Percentiles rank a stretch among this genome's conserved stretches.
phyloP scores from a whole-genome alignment of 2,888 invertebrate species.

The Eutolmus rufibarbis region DNA sequence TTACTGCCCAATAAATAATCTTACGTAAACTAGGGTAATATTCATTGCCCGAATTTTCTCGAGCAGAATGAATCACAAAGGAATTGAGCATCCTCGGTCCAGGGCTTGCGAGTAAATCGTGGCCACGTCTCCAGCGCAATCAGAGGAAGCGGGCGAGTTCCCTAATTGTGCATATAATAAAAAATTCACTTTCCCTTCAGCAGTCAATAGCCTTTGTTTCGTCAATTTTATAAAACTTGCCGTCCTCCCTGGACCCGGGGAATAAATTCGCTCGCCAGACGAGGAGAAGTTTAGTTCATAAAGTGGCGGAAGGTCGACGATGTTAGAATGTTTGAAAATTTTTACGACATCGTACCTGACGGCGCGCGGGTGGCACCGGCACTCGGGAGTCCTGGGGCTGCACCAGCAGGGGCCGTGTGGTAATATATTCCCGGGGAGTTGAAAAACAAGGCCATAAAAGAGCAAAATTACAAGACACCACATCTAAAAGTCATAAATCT shows the following conservation, averaged over 20 bases:
- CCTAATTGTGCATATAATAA: constrained; percentile 34
- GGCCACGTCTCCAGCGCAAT: neutral
- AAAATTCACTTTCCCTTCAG: constrained; percentile 39
- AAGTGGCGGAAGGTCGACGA: constrained; percentile 18
- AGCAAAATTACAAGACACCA: constrained; percentile 51
- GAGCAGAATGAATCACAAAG: neutral
- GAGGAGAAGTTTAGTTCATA: constrained; percentile 18
- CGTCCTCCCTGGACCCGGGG: neutral
- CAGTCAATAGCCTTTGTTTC: constrained; percentile 32
- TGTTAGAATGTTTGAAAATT: constrained; percentile 38
- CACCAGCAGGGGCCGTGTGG: constrained; percentile 16
- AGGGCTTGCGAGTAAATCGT: neutral
- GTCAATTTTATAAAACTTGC: constrained; percentile 31
- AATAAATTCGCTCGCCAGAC: constrained; percentile 28
- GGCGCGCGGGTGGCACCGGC: constrained; percentile 19
- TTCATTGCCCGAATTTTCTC: neutral
- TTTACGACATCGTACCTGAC: constrained; percentile 15
- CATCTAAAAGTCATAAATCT: constrained; percentile 52
- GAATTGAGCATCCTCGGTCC: neutral
- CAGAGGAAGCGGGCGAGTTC: neutral
- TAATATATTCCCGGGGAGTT: constrained; percentile 39
- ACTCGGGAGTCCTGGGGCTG: neutral
- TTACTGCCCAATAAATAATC: neutral
- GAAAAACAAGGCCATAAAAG: constrained; percentile 52
- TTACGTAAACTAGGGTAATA: neutral